Evolutionary conservation across 2,797 vertebrate species (phyloP), one percentile per base, ranked within the genome.

Genomic region (Gadopsis marmoratus): DNA sequence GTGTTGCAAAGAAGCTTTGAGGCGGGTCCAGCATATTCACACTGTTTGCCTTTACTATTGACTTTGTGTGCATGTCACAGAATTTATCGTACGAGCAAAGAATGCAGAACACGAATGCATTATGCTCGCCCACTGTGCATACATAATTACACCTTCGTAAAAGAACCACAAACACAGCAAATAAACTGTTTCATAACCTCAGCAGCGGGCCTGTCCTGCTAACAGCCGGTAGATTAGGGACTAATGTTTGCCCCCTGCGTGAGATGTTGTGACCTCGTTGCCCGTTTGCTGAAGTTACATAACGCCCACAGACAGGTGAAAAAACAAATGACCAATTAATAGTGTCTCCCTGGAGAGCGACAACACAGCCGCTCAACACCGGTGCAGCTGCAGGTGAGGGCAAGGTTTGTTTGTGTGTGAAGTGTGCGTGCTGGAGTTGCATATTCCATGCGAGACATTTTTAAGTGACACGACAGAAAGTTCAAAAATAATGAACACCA

Each of bases 301-400:
- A 93, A 93, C 29, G 6, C 78, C 73, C 50, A 35, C 71, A 81
- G 88, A 86, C 92, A 91, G 91, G 88, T 90, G 83, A 84, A 86
- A 91, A 87, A 93, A 91, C 88, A 92, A 89, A 84, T 74, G 84
- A 81, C 73, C 84, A 88, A 92, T 90, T 92, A 92, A 67, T 72
- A 21, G 77, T 48, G 65, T 85, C 68, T 82, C 83, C 86, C 77
- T 33, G 71, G 81, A 74, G 83, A 89, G 71, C 4, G 14, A 62
- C 69, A 74, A 59, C 73, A 81, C 61, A 58, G 68, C 56, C 11
- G 4, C 69, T 74, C 55, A 23, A 45, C 67, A 51, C 74, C 51
- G 13, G 72, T 50, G 56, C 78, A 85, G 79, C 54, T 80, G 84
- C 79, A 88, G 79, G 83, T 87, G 87, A 90, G 78, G n/a, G 51